phyloP scores from a whole-genome alignment of 2,888 invertebrate genomes.

The Hirtodrosophila trivittata region DNA sequence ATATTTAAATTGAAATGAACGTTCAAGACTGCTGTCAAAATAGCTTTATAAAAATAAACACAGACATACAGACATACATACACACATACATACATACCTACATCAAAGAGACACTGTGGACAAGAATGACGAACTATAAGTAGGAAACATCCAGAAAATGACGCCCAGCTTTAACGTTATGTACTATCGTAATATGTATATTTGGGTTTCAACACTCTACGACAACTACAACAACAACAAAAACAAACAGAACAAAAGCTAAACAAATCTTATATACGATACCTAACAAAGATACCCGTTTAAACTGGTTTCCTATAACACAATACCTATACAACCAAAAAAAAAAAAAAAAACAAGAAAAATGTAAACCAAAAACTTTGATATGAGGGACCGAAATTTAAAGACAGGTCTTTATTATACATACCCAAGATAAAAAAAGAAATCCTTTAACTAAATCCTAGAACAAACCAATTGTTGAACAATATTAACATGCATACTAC shows the following conservation, averaged over 20 bases:
- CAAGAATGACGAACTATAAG: slow-evolving; percentile 23
- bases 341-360: slow-evolving; percentile 9
- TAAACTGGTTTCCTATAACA: slow-evolving; percentile 71
- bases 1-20: slow-evolving; percentile 77
- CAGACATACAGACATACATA: slow-evolving; percentile 18
- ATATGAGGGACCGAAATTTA: slow-evolving; percentile 78
- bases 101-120: slow-evolving; percentile 25
- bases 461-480: slow-evolving; percentile 16
- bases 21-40: slow-evolving; percentile 81
- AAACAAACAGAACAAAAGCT: slow-evolving; percentile 8
- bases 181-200: slow-evolving; percentile 50
- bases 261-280: slow-evolving; percentile 23
- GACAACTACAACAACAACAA: slow-evolving; percentile 11
- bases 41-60: slow-evolving; percentile 68
- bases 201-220: slow-evolving; percentile 73
- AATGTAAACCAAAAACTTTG: slow-evolving; percentile 55
- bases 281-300: slow-evolving; percentile 50
- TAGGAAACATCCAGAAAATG: slow-evolving; percentile 20
- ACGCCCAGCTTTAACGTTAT: slow-evolving; percentile 75
- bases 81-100: slow-evolving; percentile 13
- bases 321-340: slow-evolving; percentile 43
- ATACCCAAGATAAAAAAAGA: slow-evolving; percentile 35
- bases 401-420: slow-evolving; percentile 75
- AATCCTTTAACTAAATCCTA: slow-evolving; percentile 24
- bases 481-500: slow-evolving; percentile 9